These are phyloP conservation scores for Dermatemys mawii DNA, from an alignment of 2,113 vertebrate species.

Conservation along the genomic window DNA sequence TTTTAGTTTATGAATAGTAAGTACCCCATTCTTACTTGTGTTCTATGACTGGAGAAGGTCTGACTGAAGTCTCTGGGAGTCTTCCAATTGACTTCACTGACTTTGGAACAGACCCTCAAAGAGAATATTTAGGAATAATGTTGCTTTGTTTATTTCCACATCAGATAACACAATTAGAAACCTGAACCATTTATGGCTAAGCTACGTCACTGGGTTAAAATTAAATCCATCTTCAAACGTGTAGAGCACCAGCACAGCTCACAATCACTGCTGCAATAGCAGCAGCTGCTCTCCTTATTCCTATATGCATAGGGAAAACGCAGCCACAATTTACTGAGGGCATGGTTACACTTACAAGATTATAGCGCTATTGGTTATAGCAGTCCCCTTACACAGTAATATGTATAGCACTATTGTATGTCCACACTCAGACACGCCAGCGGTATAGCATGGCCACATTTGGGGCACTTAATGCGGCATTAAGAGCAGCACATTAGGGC, in stretches of 20 bases:
- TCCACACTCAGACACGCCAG: no score
- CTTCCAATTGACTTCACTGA: neutral
- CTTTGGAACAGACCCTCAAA: constrained; percentile 18
- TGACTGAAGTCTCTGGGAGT: neutral
- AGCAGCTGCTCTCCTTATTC: neutral
- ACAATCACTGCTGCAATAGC: neutral
- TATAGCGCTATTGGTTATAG: no score
- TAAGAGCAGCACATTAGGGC: no score
- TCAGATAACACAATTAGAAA: neutral
- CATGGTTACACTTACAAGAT: no score
- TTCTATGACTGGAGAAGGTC: neutral
- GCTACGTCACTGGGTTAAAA: neutral
- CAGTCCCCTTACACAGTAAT: no score
- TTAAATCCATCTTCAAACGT: neutral
- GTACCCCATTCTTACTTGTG: neutral
- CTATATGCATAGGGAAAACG: accelerated
- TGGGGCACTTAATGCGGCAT: no score
- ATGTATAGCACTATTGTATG: no score
- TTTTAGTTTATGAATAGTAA: constrained; percentile 8
- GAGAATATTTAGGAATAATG: neutral
- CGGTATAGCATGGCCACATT: no score
- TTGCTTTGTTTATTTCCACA: neutral
- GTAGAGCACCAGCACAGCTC: neutral
- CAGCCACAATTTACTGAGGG: neutral
- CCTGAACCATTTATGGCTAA: neutral